Conservation (phyloP, 1,140 invertebrate genomes). For the Caenorhabditis tropicalis region DNA sequence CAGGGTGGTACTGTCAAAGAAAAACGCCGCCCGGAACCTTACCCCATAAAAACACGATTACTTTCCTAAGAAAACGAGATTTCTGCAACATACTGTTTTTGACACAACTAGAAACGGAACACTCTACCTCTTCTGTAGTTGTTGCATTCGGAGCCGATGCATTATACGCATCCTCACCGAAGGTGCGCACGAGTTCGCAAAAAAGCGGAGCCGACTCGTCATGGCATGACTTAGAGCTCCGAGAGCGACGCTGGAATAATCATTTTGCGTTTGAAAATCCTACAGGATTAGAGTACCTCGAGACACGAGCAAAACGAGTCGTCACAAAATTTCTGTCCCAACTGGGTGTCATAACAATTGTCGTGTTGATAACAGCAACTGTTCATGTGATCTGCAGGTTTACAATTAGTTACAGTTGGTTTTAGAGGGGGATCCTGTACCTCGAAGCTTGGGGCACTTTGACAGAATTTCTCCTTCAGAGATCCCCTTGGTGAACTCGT, state of each 20-base stretch:
- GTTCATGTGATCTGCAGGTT: slow-evolving; percentile 16
- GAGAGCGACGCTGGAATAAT: slow-evolving; percentile 8
- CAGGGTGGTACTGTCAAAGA: no score
- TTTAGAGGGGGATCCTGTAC: background rate
- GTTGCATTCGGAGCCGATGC: slow-evolving; percentile 15
- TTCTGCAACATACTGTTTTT: no score
- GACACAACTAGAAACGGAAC: no score
- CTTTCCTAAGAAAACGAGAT: no score
- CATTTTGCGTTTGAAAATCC: background rate
- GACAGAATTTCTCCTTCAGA: slow-evolving; percentile 36
- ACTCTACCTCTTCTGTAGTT: background rate
- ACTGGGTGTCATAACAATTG: slow-evolving; percentile 38
- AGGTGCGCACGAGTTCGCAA: slow-evolving; percentile 34
- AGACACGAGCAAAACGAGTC: slow-evolving; percentile 48
- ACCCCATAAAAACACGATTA: no score
- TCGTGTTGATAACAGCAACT: slow-evolving; percentile 43
- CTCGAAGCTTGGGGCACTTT: slow-evolving; percentile 38
- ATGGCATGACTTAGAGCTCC: slow-evolving; percentile 34
- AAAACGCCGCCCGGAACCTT: no score
- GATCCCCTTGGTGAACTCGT: slow-evolving; percentile 45
- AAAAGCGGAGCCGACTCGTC: slow-evolving; percentile 45
- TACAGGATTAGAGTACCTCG: background rate
- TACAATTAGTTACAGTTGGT: background rate
- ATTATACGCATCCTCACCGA: slow-evolving; percentile 17
- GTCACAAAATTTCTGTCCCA: slow-evolving; percentile 36